Percentiles rank a stretch among this genome's conserved stretches.
Conservation (phyloP, 1,140 invertebrate genomes). For the Samia ricini region DNA sequence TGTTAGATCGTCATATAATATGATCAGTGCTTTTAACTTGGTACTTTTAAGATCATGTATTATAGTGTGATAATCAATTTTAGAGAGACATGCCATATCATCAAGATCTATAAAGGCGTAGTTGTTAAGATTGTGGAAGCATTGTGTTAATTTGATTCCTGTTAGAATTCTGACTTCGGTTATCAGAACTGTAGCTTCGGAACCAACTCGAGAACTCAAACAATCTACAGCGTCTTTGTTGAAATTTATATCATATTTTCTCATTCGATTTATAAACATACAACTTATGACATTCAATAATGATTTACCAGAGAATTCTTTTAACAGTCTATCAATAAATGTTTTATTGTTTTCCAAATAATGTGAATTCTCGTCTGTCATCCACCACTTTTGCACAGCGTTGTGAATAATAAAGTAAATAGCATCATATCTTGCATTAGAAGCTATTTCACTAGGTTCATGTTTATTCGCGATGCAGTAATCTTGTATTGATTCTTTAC, state of each 20-base stretch:
- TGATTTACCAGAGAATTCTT: too few species aligned
- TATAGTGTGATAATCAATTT: not conserved
- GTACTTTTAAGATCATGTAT: not conserved
- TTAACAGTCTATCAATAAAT: too few species aligned
- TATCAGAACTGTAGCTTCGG: not conserved
- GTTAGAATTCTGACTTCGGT: not conserved
- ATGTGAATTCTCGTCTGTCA: too few species aligned
- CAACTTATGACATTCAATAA: too few species aligned
- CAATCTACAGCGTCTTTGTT: not conserved
- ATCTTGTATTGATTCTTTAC: too few species aligned
- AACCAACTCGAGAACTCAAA: not conserved
- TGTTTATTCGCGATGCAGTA: not conserved
- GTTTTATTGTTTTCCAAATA: too few species aligned
- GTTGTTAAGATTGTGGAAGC: not conserved
- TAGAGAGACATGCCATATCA: not conserved
- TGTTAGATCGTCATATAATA: too few species aligned
- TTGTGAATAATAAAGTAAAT: too few species aligned
- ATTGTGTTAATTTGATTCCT: not conserved
- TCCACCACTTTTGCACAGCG: too few species aligned
- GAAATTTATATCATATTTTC: not conserved
- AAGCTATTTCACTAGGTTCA: too few species aligned
- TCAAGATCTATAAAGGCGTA: not conserved
- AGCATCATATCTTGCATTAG: too few species aligned
- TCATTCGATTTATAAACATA: too few species aligned
- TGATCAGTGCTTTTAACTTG: not conserved